These are phyloP conservation scores for Sciurus niger DNA, from an alignment of 2,113 vertebrate species.

Conservation along the genomic window DNA sequence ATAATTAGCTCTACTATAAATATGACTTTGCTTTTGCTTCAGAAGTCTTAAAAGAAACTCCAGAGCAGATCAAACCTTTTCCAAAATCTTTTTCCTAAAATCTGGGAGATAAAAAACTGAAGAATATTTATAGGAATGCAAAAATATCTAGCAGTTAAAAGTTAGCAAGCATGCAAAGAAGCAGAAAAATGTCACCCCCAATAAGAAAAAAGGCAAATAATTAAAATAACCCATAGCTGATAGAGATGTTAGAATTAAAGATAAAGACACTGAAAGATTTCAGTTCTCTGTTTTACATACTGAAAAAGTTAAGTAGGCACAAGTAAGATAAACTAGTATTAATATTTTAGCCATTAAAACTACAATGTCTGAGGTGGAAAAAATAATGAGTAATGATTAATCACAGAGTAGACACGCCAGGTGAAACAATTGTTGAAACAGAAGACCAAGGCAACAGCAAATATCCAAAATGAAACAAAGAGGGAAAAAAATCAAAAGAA, in stretches of 20 bases:
- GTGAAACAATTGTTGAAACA: not conserved
- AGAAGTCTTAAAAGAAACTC: not conserved
- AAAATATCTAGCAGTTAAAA: slow-evolving; percentile 18
- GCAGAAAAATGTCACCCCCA: not conserved
- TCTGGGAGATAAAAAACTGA: not conserved
- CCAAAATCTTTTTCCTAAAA: not conserved
- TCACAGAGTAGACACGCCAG: not conserved
- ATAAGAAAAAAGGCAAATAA: not conserved
- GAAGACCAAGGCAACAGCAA: not conserved
- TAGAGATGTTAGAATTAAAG: not conserved
- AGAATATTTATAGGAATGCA: not conserved
- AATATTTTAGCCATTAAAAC: not conserved
- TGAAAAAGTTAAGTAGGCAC: slow-evolving; percentile 12
- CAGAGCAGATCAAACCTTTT: not conserved
- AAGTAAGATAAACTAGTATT: not conserved
- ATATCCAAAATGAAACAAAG: not conserved
- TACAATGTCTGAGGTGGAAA: not conserved
- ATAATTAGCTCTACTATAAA: not conserved
- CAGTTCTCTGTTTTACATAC: not conserved
- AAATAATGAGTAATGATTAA: not conserved
- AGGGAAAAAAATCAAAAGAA: too few species aligned
- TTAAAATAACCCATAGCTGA: not conserved
- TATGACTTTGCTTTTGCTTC: not conserved
- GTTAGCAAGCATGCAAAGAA: not conserved
- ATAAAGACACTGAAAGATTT: not conserved